phyloP scores from a whole-genome alignment of 2,797 vertebrate species.

The Lagocephalus sceleratus region DNA sequence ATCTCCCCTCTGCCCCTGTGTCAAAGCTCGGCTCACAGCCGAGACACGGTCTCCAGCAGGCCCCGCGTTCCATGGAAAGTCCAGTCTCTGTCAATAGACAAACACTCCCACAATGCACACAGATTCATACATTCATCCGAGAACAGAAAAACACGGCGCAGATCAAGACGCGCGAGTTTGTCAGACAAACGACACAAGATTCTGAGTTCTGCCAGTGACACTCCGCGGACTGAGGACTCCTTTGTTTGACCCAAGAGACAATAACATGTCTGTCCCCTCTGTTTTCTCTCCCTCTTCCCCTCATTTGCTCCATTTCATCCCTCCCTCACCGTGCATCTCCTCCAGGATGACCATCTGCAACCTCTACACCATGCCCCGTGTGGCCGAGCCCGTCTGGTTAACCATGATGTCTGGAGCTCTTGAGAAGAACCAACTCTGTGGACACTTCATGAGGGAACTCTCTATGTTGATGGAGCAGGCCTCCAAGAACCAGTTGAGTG shows the following conservation, averaged over 20 bases:
- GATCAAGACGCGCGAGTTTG: slow-evolving; percentile 12
- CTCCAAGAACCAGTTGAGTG: slow-evolving; percentile 96
- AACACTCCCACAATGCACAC: slow-evolving; percentile 45
- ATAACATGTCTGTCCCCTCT: slow-evolving; percentile 60
- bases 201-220: slow-evolving; percentile 62
- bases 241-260: slow-evolving; percentile 72
- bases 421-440: slow-evolving; percentile 95
- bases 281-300: slow-evolving; percentile 33
- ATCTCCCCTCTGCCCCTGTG: slow-evolving; percentile 56
- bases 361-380: slow-evolving; percentile 97
- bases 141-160: slow-evolving; percentile 28
- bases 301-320: slow-evolving; percentile 40
- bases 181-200: slow-evolving; percentile 47
- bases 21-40: slow-evolving; percentile 60
- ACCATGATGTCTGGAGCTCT: slow-evolving; percentile 96
- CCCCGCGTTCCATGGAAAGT: slow-evolving; percentile 62
- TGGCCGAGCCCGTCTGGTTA: slow-evolving; percentile 95
- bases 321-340: slow-evolving; percentile 23
- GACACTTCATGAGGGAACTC: slow-evolving; percentile 96
- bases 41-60: slow-evolving; percentile 50
- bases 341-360: slow-evolving; percentile 92
- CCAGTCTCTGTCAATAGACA: slow-evolving; percentile 59
- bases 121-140: slow-evolving; percentile 21
- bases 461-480: slow-evolving; percentile 93
- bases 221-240: slow-evolving; percentile 68